Percentiles rank a stretch among this genome's conserved stretches.
phyloP scores from a whole-genome alignment of 1,140 invertebrate genomes.

The Phenacoccus solenopsis region DNA sequence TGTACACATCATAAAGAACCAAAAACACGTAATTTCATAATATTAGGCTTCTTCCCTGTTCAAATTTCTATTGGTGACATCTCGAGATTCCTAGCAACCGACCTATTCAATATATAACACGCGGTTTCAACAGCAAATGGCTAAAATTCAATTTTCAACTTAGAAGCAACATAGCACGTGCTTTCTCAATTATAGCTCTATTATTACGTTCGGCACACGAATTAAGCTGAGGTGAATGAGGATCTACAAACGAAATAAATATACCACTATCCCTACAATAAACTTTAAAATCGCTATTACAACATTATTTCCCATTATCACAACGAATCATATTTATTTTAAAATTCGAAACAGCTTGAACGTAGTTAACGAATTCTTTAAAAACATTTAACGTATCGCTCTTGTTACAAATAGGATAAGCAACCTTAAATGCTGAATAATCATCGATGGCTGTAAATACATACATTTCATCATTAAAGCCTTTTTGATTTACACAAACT shows the following conservation, averaged over 20 bases:
- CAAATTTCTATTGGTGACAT: too few species aligned
- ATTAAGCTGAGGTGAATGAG: slow-evolving; percentile 32
- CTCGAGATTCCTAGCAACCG: too few species aligned
- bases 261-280: slow-evolving; percentile 31
- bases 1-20: too few species aligned
- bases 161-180: slow-evolving; percentile 17
- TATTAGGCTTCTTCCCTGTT: too few species aligned
- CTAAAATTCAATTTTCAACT: slow-evolving; percentile 18
- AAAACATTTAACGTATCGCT: slow-evolving; percentile 32
- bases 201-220: slow-evolving; percentile 31
- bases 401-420: slow-evolving; percentile 34
- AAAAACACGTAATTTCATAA: too few species aligned
- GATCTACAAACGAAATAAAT: slow-evolving; percentile 27
- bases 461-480: slow-evolving; percentile 30
- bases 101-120: slow-evolving; percentile 21
- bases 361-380: slow-evolving; percentile 30
- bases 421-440: slow-evolving; percentile 29
- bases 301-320: slow-evolving; percentile 37
- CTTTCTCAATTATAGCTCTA: slow-evolving; percentile 24
- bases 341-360: slow-evolving; percentile 31
- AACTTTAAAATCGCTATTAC: slow-evolving; percentile 29
- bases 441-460: slow-evolving; percentile 34
- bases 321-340: slow-evolving; percentile 31
- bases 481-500: slow-evolving; percentile 30
- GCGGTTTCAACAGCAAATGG: slow-evolving; percentile 21